phyloP scores from a whole-genome alignment of 37 sponge, comb jelly and placozoan species.

The Ephydatia muelleri region DNA sequence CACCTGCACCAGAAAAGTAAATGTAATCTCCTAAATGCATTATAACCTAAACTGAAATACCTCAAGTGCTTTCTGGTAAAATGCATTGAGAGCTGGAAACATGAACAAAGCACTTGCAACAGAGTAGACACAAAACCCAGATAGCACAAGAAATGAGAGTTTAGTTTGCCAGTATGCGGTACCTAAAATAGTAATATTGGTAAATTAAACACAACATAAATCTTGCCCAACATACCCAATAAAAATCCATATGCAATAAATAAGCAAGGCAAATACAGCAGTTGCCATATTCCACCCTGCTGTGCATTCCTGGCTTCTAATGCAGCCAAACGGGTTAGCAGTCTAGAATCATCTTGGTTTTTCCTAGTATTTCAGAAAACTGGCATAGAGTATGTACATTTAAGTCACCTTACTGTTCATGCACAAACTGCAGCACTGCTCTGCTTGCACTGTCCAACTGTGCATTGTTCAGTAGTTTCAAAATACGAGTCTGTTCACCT shows the following conservation, averaged over 20 bases:
- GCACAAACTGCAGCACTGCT: too few species aligned
- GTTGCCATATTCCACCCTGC: constrained; percentile 17
- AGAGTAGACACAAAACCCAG: constrained; percentile 73
- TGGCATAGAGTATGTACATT: not conserved
- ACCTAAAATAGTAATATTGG: constrained; percentile 25
- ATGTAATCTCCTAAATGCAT: too few species aligned
- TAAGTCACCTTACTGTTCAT: not conserved
- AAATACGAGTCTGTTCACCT: constrained; percentile 24
- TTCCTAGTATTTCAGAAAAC: not conserved
- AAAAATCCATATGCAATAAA: constrained; percentile 73
- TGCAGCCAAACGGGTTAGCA: constrained; percentile 36
- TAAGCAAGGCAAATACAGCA: constrained; percentile 72
- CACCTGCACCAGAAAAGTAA: constrained; percentile 17
- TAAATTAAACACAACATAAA: not conserved
- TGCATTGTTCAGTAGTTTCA: constrained; percentile 32
- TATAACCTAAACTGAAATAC: not conserved
- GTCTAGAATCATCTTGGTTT: not conserved
- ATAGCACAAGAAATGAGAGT: constrained; percentile 37
- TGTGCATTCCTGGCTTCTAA: constrained; percentile 65
- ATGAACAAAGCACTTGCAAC: constrained; percentile 68
- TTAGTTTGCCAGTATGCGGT: constrained; percentile 52
- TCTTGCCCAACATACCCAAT: constrained; percentile 17
- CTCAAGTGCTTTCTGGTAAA: not conserved
- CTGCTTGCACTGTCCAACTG: not conserved
- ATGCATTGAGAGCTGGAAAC: constrained; percentile 34